Evolutionary conservation across 1,140 invertebrate genomes (phyloP).

Genomic region (Limonius californicus): DNA sequence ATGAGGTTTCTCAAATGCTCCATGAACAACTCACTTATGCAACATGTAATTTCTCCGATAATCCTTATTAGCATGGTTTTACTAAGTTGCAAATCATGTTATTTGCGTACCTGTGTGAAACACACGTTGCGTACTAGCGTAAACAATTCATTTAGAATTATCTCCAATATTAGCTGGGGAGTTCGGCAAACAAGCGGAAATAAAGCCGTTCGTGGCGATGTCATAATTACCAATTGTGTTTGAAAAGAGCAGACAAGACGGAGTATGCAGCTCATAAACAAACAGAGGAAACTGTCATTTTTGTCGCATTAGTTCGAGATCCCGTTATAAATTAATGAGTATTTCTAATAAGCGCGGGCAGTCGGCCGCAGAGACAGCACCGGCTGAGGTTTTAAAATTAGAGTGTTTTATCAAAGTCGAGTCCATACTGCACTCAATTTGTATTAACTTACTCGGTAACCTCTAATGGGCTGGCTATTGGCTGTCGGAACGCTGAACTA

Average conservation of each 20-base stretch:
- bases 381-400: background rate
- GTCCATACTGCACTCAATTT: constrained; percentile 1
- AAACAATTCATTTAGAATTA: background rate
- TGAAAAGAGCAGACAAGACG: too few relatives aligned
- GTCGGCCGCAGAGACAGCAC: too few relatives aligned
- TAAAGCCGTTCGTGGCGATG: too few relatives aligned
- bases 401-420: background rate
- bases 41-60: background rate
- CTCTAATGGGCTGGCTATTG: background rate
- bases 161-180: background rate
- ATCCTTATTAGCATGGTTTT: background rate
- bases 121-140: background rate
- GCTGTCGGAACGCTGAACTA: background rate
- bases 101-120: background rate
- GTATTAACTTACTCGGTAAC: background rate
- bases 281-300: too few relatives aligned
- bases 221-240: too few relatives aligned
- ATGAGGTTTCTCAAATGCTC: background rate
- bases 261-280: too few relatives aligned
- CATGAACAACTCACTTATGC: background rate
- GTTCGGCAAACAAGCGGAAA: background rate
- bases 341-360: too few relatives aligned
- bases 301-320: too few relatives aligned
- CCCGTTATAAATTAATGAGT: too few relatives aligned
- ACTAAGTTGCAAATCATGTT: background rate